Conservation (phyloP, 2,113 vertebrate species). For the Leptobrachium ailaonicum region DNA sequence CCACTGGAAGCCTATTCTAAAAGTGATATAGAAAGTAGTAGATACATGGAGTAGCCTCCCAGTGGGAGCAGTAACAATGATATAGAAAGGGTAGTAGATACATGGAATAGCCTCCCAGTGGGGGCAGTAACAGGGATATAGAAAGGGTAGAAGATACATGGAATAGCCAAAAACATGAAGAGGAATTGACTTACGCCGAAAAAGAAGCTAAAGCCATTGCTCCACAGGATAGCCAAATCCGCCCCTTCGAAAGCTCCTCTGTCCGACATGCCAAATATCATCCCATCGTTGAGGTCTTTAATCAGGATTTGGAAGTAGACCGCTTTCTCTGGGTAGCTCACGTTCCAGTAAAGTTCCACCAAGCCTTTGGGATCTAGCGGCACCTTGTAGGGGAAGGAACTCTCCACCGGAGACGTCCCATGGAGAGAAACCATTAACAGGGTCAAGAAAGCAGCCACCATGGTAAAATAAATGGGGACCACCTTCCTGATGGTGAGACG, state of each 20-base stretch:
- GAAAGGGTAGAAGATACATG: too few relatives aligned
- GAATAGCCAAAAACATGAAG: too few relatives aligned
- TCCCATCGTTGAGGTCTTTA: conserved; percentile 66
- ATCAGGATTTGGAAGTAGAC: conserved; percentile 77
- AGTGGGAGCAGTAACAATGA: too few relatives aligned
- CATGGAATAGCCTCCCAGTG: too few relatives aligned
- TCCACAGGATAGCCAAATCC: conserved; percentile 87
- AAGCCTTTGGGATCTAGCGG: conserved; percentile 78
- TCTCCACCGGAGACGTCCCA: conserved; percentile 52
- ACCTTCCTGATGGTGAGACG: conserved; percentile 71
- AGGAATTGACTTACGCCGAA: conserved; percentile 77
- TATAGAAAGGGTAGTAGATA: too few relatives aligned
- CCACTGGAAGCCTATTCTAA: too few relatives aligned
- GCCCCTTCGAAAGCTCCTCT: conserved; percentile 80
- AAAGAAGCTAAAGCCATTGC: conserved; percentile 71
- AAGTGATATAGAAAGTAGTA: too few relatives aligned
- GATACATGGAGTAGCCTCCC: too few relatives aligned
- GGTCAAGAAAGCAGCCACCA: conserved; percentile 78
- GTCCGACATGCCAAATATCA: conserved; percentile 92
- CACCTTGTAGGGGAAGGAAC: conserved; percentile 75
- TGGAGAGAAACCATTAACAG: conserved; percentile 87
- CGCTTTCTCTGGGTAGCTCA: conserved; percentile 76
- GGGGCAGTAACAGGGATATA: too few relatives aligned
- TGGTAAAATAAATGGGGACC: conserved; percentile 85
- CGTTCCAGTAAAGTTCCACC: conserved; percentile 87